A percentile compares a stretch with the other conserved stretches of the same genome.
Evolutionary conservation across 2,888 invertebrate genomes (phyloP).

Genomic region (Endotricha flammealis): DNA sequence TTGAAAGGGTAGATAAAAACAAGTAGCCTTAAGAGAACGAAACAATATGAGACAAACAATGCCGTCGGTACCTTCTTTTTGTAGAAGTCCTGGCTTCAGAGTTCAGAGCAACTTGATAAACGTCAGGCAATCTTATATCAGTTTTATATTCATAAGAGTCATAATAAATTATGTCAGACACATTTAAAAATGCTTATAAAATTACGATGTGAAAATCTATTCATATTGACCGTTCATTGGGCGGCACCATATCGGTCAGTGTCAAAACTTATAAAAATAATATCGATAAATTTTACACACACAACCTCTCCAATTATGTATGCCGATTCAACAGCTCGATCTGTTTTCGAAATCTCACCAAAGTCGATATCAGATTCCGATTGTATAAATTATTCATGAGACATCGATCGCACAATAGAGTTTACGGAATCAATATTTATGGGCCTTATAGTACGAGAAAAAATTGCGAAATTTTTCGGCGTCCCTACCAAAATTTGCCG

Average conservation of each 20-base stretch:
- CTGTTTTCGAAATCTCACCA: conserved; percentile 63
- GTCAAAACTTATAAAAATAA: conserved; percentile 26
- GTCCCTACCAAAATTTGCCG: conserved; percentile 17
- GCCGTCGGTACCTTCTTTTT: too few species aligned
- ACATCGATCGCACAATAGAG: conserved; percentile 55
- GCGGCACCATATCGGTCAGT: conserved; percentile 19
- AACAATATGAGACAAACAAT: too few species aligned
- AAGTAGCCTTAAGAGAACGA: too few species aligned
- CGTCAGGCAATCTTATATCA: too few species aligned
- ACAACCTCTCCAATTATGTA: conserved; percentile 37
- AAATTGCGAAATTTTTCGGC: conserved; percentile 26
- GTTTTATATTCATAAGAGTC: too few species aligned
- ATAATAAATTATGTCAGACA: too few species aligned
- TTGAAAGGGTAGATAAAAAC: too few species aligned
- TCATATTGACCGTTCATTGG: conserved; percentile 2
- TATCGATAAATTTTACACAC: conserved; percentile 11
- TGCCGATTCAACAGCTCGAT: conserved; percentile 48
- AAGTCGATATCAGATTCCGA: conserved; percentile 58
- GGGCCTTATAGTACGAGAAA: conserved; percentile 35
- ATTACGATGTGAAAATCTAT: too few species aligned
- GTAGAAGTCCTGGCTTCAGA: too few species aligned
- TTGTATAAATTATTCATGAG: conserved; percentile 65
- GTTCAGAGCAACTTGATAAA: too few species aligned
- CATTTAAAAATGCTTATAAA: too few species aligned
- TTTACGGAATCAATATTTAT: conserved; percentile 54